Evolutionary conservation across 2,797 vertebrate genomes (phyloP).

Genomic region (Darevskia mixta): DNA sequence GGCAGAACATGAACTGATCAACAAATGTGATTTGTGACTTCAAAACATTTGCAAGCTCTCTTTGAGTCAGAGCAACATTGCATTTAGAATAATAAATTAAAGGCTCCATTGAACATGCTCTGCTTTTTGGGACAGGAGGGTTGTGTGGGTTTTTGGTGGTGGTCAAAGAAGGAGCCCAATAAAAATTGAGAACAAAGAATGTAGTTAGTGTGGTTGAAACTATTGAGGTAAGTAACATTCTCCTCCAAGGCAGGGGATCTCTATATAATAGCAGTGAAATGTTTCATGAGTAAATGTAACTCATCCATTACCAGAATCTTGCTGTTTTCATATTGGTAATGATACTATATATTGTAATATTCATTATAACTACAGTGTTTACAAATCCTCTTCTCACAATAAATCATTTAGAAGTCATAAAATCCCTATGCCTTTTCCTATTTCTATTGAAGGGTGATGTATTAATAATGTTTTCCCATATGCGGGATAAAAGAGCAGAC

Average conservation of each 20-base stretch:
- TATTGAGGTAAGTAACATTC: neutral
- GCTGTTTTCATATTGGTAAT: neutral
- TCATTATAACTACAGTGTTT: neutral
- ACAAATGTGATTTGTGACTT: slow-evolving; percentile 12
- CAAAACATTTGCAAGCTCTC: slow-evolving; percentile 7
- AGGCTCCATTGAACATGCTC: slow-evolving; percentile 16
- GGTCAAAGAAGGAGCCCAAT: neutral
- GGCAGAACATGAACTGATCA: neutral
- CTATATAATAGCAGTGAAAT: neutral
- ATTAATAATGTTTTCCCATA: neutral
- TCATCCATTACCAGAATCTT: slow-evolving; percentile 13
- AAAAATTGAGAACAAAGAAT: neutral
- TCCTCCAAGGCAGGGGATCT: neutral
- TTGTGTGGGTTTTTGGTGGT: neutral
- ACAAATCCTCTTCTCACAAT: neutral
- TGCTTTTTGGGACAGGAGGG: neutral
- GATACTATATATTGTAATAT: neutral
- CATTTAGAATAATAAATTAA: neutral
- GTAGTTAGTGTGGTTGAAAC: neutral
- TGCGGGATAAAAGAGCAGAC: neutral
- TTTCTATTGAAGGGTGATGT: neutral
- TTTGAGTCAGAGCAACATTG: slow-evolving; percentile 16
- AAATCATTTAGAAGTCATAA: slow-evolving; percentile 1
- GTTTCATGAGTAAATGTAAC: neutral
- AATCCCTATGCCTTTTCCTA: neutral